Percentiles rank a stretch among this genome's conserved stretches.
Conservation (phyloP, 1,140 invertebrate genomes). For the Danaus plexippus region DNA sequence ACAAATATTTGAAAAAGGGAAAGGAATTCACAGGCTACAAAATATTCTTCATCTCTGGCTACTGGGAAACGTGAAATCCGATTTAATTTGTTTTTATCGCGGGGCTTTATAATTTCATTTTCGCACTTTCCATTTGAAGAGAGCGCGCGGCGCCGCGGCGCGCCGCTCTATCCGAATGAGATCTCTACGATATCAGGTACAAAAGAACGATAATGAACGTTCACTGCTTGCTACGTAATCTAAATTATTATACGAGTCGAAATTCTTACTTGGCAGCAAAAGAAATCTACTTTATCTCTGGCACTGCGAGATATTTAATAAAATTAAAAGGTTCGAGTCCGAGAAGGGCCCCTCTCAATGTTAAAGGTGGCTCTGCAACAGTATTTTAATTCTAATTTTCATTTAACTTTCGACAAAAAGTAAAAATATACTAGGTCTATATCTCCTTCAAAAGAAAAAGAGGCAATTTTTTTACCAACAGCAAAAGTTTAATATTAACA, state of each 20-base stretch:
- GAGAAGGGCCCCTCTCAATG: slow-evolving; percentile 44
- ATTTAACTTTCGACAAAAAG: slow-evolving; percentile 33
- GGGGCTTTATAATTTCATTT: slow-evolving; percentile 72
- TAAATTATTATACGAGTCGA: slow-evolving; percentile 71
- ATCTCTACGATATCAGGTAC: slow-evolving; percentile 71
- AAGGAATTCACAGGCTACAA: slow-evolving; percentile 64
- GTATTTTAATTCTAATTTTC: slow-evolving; percentile 62
- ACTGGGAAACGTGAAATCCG: slow-evolving; percentile 68
- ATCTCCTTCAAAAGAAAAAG: neutral
- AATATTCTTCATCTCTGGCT: slow-evolving; percentile 61
- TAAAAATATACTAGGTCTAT: slow-evolving; percentile 1
- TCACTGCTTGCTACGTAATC: slow-evolving; percentile 70
- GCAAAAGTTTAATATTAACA: no score
- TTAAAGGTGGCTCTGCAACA: slow-evolving; percentile 51
- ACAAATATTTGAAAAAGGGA: slow-evolving; percentile 67
- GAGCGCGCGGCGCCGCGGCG: slow-evolving; percentile 61
- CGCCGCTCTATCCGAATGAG: slow-evolving; percentile 69
- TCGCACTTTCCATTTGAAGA: slow-evolving; percentile 71
- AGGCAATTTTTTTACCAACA: no score
- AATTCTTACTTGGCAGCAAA: slow-evolving; percentile 68
- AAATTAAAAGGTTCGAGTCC: slow-evolving; percentile 66
- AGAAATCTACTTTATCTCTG: slow-evolving; percentile 69
- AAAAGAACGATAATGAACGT: slow-evolving; percentile 72
- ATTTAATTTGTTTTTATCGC: slow-evolving; percentile 73
- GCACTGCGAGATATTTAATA: slow-evolving; percentile 65